Conservation (phyloP, 53 echinoderm and acorn worm genomes). For the Mesocentrotus franciscanus region DNA sequence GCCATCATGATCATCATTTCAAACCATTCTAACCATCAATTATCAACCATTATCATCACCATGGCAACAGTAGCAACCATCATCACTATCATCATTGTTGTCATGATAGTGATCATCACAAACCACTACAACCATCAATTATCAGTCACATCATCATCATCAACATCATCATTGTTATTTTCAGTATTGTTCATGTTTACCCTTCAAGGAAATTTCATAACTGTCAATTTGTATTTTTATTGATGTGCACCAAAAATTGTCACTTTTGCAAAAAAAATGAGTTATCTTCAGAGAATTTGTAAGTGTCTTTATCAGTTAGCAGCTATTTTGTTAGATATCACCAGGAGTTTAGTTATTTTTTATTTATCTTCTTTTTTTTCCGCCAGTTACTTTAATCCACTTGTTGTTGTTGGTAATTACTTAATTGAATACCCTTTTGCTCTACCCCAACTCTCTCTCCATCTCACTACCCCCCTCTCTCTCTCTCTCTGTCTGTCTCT, state of each 20-base stretch:
- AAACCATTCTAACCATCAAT: neutral
- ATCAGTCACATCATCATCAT: neutral
- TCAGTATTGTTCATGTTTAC: neutral
- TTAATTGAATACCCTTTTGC: too few relatives aligned
- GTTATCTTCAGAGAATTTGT: neutral
- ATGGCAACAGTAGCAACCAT: neutral
- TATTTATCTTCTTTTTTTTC: neutral
- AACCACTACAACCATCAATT: neutral
- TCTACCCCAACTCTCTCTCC: neutral
- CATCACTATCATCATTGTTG: too few relatives aligned
- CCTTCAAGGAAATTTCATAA: neutral
- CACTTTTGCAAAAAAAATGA: neutral
- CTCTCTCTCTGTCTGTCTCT: neutral
- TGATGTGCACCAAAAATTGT: neutral
- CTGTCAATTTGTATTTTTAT: neutral
- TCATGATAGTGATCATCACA: neutral
- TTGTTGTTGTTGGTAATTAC: too few relatives aligned
- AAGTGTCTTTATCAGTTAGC: neutral
- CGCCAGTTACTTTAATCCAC: too few relatives aligned
- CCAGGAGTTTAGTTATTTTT: neutral
- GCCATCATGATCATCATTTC: too few relatives aligned
- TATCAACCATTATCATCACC: neutral
- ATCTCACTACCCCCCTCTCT: neutral
- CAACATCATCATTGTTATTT: neutral
- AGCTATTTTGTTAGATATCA: neutral